Evolutionary conservation across 2,113 vertebrate genomes (phyloP), one percentile per base, ranked within the genome.

Genomic region (Paracanthobrama guichenoti): DNA sequence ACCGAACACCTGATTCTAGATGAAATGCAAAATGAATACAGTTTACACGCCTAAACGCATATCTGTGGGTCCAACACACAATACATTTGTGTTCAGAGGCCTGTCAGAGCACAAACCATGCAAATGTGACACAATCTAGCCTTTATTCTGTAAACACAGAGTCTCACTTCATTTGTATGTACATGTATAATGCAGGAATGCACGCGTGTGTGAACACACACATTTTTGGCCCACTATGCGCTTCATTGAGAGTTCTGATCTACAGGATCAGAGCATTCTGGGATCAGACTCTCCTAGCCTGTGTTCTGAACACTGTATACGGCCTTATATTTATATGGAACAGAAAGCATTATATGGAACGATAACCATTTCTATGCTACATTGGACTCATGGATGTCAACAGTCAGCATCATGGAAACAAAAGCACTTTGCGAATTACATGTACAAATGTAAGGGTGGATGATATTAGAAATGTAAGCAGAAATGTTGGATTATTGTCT

Each of bases 131-230:
- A 94, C 93, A 94, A 91, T 90, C 90, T 90, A 39, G 66, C 87
- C 91, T 92, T 93, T 93, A 92, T 94, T 85, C 88, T 26, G 24
- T 78, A 87, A 89, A 88, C 88, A 92, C 88, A 92, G 89, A 90
- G 86, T 87, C 66, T 85, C 90, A 88, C 88, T 87, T 89, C 87
- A 88, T 90, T 66, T 82, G 88, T 84, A 93, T 93, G 92, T 92
- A 91, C 92, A 94, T 93, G 91, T 91, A 90, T 93, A 90, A 93
- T 87, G 91, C 91, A 90, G 94, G 93, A 94, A 93, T 95, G 89
- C 66, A 92, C 93, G 76, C 82, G 90, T 79, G 85, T 90, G 90
- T 89, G 91, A 89, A 88, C 82, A 85, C 80, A 86, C 78, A 85
- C 91, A 94, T 93, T 94, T 90, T 90, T 85, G 82, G 88, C 91